A percentile compares a stretch with the other conserved stretches of the same genome.
phyloP scores from a whole-genome alignment of 1,140 invertebrate species.

The Matsumurasca onukii region DNA sequence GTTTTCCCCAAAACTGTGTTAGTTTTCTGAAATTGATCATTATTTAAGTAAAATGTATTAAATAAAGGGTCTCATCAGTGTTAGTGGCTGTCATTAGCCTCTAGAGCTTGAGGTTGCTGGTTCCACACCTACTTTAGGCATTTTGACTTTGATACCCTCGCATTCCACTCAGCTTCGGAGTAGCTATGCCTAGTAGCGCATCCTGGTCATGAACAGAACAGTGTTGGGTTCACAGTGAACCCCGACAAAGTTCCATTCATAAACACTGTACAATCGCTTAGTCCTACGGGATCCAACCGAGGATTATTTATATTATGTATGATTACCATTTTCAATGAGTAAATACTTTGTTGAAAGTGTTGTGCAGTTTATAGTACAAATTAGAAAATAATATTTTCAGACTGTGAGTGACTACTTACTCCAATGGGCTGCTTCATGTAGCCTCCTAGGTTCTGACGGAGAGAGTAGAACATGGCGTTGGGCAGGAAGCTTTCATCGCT shows the following conservation, averaged over 20 bases:
- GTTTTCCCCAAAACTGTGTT: no score
- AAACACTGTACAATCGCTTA: no score
- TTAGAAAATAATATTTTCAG: neutral
- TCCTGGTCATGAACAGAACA: no score
- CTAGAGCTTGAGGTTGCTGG: no score
- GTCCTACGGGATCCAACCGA: no score
- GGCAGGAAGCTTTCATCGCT: conserved; percentile 57
- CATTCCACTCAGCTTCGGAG: no score
- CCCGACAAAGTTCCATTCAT: no score
- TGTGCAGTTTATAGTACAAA: neutral
- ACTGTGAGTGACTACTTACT: conserved; percentile 42
- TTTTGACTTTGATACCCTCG: no score
- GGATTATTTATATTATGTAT: neutral
- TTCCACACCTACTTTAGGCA: no score
- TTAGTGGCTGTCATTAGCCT: no score
- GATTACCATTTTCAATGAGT: neutral
- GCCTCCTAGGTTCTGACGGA: conserved; percentile 50
- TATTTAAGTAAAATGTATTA: neutral
- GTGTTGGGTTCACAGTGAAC: no score
- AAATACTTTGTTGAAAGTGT: neutral
- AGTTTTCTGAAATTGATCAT: neutral
- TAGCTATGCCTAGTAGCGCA: no score
- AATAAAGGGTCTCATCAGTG: neutral
- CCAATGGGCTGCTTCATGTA: conserved; percentile 46
- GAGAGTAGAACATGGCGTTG: conserved; percentile 48